Conservation (phyloP, 2,888 invertebrate species). For the Argyresthia albistria region DNA sequence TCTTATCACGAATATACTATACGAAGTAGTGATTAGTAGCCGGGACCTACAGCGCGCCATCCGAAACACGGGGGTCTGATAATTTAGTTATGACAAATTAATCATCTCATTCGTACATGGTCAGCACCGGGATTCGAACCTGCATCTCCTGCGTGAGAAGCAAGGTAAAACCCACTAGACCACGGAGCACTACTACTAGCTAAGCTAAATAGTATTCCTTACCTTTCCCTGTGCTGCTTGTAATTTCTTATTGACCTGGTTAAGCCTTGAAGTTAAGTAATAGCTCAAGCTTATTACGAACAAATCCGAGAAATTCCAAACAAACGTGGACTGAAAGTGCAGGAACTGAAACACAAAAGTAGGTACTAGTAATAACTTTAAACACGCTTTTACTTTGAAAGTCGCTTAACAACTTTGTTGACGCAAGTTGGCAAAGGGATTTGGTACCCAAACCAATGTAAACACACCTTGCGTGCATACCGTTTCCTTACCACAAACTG, state of each 20-base stretch:
- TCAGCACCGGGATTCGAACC: too few species aligned
- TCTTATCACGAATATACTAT: too few species aligned
- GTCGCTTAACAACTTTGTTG: neutral
- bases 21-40: too few species aligned
- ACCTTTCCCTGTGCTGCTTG: conserved; percentile 54
- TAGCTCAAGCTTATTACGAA: conserved; percentile 81
- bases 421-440: neutral
- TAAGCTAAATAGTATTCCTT: conserved; percentile 5
- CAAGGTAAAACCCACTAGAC: too few species aligned
- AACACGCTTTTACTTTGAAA: too few species aligned
- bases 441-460: neutral
- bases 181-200: too few species aligned
- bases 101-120: too few species aligned
- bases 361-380: neutral
- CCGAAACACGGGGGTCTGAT: too few species aligned
- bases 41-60: too few species aligned
- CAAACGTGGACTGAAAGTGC: conserved; percentile 77
- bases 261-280: conserved; percentile 75
- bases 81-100: too few species aligned
- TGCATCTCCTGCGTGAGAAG: too few species aligned
- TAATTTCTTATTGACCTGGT: conserved; percentile 70
- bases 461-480: neutral
- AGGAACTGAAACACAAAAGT: conserved; percentile 42
- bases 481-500: neutral
- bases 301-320: conserved; percentile 82